These are phyloP conservation scores for Drosophila pseudotalamancana DNA, from an alignment of 2,888 invertebrate species.

Conservation along the genomic window DNA sequence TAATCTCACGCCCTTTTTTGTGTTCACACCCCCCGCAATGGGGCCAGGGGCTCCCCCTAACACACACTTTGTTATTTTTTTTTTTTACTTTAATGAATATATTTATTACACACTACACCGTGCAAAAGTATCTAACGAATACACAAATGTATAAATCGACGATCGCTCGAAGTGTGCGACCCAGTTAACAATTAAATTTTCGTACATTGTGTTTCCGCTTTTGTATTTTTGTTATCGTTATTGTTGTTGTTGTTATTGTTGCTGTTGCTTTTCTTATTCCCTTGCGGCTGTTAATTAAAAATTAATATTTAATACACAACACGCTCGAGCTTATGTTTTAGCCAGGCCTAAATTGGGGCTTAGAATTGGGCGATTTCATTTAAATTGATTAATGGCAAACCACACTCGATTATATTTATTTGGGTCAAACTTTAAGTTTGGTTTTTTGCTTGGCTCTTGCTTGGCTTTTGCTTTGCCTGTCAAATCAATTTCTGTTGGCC, in stretches of 20 bases:
- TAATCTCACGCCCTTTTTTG: constrained; percentile 66
- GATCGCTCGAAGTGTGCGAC: constrained; percentile 43
- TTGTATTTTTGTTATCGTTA: constrained; percentile 7
- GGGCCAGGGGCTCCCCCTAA: constrained; percentile 7
- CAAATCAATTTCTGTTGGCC: constrained; percentile 26
- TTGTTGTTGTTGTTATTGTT: constrained; percentile 11
- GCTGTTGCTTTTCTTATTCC: not conserved
- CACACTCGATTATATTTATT: constrained; percentile 28
- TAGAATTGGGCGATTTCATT: constrained; percentile 32
- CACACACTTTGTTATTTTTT: constrained; percentile 44
- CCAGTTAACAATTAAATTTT: constrained; percentile 67
- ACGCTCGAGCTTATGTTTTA: constrained; percentile 42
- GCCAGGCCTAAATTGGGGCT: constrained; percentile 37
- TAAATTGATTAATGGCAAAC: constrained; percentile 39
- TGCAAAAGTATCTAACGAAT: constrained; percentile 30
- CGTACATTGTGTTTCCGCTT: constrained; percentile 46
- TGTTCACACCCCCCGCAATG: constrained; percentile 26
- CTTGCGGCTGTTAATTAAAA: constrained; percentile 61
- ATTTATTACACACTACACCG: constrained; percentile 50
- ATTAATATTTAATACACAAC: constrained; percentile 62
- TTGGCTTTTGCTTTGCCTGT: constrained; percentile 26
- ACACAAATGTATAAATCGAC: constrained; percentile 44
- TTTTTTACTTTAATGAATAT: constrained; percentile 71
- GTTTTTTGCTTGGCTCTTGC: not conserved
- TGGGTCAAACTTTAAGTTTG: constrained; percentile 44